phyloP scores from a whole-genome alignment of 2,888 invertebrate species.

The Heliconius cydno region DNA sequence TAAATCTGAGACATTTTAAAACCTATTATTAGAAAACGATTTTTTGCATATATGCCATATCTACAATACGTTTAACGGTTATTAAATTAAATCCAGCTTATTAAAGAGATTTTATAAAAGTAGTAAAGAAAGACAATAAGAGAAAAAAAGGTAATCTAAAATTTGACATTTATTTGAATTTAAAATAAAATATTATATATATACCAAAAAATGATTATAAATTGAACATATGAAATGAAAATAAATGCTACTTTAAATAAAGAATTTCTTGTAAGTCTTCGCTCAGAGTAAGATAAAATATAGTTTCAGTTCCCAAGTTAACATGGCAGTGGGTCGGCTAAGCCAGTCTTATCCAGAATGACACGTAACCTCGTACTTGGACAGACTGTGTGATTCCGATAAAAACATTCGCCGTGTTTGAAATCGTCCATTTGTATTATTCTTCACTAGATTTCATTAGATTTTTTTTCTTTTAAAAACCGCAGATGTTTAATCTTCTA shows the following conservation, averaged over 20 bases:
- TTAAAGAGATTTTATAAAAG: too few relatives aligned
- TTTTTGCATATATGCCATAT: too few relatives aligned
- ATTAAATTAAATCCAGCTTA: too few relatives aligned
- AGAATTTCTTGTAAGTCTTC: neutral
- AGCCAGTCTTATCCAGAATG: conserved; percentile 15
- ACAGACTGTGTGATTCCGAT: conserved; percentile 17
- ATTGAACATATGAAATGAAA: neutral
- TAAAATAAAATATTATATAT: too few relatives aligned
- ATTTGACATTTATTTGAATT: too few relatives aligned
- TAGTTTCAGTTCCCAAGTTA: conserved; percentile 5
- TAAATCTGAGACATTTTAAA: too few relatives aligned
- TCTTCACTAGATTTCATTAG: neutral
- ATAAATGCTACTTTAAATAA: neutral
- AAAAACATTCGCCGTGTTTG: neutral
- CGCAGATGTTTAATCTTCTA: too few relatives aligned
- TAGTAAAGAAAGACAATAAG: too few relatives aligned
- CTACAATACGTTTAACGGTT: too few relatives aligned
- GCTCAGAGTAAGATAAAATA: neutral
- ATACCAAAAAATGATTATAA: neutral
- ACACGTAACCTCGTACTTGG: conserved; percentile 17
- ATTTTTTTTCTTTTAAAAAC: neutral
- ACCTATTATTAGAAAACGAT: too few relatives aligned
- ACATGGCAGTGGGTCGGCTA: neutral
- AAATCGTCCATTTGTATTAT: neutral
- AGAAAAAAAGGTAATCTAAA: too few relatives aligned